Evolutionary conservation across 2,113 vertebrate species (phyloP).

Genomic region (Cyprinodon variegatus): DNA sequence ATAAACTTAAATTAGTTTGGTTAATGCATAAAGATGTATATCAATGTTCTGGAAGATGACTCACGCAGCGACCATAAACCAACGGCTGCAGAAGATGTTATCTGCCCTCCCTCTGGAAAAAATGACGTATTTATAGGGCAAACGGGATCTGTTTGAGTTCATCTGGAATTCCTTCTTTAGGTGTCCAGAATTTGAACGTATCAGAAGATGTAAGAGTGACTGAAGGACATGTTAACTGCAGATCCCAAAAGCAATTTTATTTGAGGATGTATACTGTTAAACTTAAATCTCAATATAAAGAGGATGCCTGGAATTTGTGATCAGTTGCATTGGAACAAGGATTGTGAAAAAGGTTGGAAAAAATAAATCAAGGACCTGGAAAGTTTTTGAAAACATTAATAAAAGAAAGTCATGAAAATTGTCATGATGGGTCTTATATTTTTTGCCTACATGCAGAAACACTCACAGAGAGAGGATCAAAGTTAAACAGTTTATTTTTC

Average conservation of each 20-base stretch:
- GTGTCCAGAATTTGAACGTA: not conserved
- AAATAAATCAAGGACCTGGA: too few species aligned
- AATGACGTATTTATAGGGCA: not conserved
- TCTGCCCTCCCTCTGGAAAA: not conserved
- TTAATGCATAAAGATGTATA: not conserved
- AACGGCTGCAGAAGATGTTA: not conserved
- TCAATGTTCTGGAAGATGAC: not conserved
- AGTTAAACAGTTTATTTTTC: too few species aligned
- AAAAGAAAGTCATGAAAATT: too few species aligned
- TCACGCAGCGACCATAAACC: not conserved
- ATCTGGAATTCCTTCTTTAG: not conserved
- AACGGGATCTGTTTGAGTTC: not conserved
- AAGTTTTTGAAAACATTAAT: too few species aligned
- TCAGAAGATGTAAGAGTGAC: not conserved
- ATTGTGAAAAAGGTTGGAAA: too few species aligned
- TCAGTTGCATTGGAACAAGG: too few species aligned
- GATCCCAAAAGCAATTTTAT: not conserved
- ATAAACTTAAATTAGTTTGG: not conserved
- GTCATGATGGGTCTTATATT: too few species aligned
- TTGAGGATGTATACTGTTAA: too few species aligned
- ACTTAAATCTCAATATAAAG: too few species aligned
- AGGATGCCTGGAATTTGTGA: too few species aligned
- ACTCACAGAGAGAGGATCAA: too few species aligned
- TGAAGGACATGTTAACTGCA: not conserved
- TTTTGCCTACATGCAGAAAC: too few species aligned